Evolutionary conservation across 1,140 invertebrate genomes (phyloP).

Genomic region (Caerostris darwini): DNA sequence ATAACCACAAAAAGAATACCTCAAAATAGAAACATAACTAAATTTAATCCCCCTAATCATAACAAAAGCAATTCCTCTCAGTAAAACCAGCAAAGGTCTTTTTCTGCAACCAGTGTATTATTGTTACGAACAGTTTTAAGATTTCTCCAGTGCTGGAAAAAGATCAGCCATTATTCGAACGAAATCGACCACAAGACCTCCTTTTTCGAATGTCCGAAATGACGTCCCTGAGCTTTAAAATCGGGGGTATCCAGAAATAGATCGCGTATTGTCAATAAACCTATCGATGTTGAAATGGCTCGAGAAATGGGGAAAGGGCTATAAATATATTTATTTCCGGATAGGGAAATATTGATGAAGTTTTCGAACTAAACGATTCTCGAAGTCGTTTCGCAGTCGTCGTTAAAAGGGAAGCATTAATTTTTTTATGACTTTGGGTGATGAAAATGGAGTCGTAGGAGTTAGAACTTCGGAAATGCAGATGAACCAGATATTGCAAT

Average conservation of each 20-base stretch:
- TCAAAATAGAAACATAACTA: background rate
- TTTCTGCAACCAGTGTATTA: background rate
- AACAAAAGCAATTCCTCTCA: background rate
- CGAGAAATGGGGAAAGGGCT: background rate
- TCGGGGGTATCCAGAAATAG: constrained; percentile 4
- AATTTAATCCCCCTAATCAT: background rate
- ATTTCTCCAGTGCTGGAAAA: background rate
- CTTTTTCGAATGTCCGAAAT: background rate
- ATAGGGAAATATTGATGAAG: background rate
- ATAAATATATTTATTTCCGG: constrained; percentile 4
- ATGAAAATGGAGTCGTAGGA: no score
- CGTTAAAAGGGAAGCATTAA: no score
- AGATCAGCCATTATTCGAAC: background rate
- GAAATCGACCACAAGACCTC: background rate
- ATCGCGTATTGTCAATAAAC: background rate
- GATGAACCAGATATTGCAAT: no score
- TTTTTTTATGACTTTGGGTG: no score
- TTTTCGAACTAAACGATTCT: background rate
- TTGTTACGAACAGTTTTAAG: constrained; percentile 1
- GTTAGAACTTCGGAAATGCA: no score
- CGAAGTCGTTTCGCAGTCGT: background rate
- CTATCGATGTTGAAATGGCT: background rate
- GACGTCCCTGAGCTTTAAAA: background rate
- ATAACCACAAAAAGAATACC: no score
- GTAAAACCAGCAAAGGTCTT: background rate